These are phyloP conservation scores for Cisticola juncidis DNA, from an alignment of 2,113 vertebrate genomes.

Conservation along the genomic window DNA sequence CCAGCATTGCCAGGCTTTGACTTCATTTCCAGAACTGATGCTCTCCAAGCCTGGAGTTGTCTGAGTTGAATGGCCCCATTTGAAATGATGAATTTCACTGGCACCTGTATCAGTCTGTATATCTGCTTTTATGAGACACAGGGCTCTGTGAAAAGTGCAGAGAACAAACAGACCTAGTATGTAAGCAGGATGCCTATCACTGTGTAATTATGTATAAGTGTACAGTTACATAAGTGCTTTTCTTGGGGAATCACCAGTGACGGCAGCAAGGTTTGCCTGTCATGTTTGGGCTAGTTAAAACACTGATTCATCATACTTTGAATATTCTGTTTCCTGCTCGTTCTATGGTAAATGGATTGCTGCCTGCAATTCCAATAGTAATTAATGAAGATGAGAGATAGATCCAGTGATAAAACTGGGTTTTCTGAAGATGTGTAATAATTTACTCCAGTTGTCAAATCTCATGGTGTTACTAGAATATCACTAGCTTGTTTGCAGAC, in stretches of 20 bases:
- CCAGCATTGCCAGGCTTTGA: neutral
- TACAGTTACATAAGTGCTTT: conserved; percentile 50
- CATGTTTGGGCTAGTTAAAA: conserved; percentile 24
- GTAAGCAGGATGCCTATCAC: neutral
- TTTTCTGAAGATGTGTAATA: neutral
- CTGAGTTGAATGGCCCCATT: neutral
- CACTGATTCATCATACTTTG: conserved; percentile 47
- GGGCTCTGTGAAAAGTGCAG: neutral
- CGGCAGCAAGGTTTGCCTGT: conserved; percentile 12
- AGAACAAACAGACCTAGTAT: neutral
- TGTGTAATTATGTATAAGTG: conserved; percentile 13
- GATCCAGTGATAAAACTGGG: neutral
- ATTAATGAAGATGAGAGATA: conserved; percentile 36
- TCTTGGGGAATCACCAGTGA: conserved; percentile 43
- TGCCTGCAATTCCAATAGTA: neutral
- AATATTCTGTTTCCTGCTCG: conserved; percentile 43
- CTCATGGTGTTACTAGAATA: neutral
- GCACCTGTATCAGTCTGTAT: neutral
- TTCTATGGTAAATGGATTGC: neutral
- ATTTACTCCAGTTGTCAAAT: neutral
- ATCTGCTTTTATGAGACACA: neutral
- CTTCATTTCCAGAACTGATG: neutral
- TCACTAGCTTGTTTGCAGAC: neutral
- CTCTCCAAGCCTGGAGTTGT: neutral
- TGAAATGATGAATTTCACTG: neutral